Conservation (phyloP, 2,113 vertebrate genomes). For the Callorhinus ursinus region DNA sequence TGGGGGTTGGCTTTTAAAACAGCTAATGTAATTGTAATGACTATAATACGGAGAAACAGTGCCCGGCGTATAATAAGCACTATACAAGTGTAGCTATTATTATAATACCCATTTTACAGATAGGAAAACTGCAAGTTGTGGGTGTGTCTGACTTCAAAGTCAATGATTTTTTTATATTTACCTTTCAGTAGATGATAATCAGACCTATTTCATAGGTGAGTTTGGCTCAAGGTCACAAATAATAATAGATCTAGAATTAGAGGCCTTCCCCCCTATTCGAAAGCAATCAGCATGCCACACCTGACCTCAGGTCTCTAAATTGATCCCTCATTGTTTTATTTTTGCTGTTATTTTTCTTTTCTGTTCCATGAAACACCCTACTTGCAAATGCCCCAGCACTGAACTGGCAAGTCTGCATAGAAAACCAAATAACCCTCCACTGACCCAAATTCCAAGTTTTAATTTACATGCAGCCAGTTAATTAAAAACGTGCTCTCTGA, state of each 20-base stretch:
- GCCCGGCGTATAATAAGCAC: background rate
- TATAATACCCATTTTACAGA: background rate
- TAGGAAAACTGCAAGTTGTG: background rate
- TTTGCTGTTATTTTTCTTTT: background rate
- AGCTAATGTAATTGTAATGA: background rate
- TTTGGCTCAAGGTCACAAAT: slow-evolving; percentile 30
- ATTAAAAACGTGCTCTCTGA: slow-evolving; percentile 78
- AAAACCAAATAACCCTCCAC: slow-evolving; percentile 60
- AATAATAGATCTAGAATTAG: background rate
- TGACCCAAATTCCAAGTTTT: slow-evolving; percentile 76
- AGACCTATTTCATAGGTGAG: background rate
- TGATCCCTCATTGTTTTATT: background rate
- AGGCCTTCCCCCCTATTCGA: background rate
- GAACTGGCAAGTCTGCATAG: background rate
- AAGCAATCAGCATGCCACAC: background rate
- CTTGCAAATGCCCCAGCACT: background rate
- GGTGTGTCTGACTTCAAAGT: background rate
- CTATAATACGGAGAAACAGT: background rate
- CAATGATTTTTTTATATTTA: background rate
- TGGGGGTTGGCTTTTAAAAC: background rate
- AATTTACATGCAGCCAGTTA: slow-evolving; percentile 81
- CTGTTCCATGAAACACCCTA: background rate
- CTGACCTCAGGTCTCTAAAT: background rate
- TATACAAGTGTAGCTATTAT: background rate
- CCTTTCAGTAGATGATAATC: background rate